Evolutionary conservation across 2,113 vertebrate genomes (phyloP).

Genomic region (Pipa parva): DNA sequence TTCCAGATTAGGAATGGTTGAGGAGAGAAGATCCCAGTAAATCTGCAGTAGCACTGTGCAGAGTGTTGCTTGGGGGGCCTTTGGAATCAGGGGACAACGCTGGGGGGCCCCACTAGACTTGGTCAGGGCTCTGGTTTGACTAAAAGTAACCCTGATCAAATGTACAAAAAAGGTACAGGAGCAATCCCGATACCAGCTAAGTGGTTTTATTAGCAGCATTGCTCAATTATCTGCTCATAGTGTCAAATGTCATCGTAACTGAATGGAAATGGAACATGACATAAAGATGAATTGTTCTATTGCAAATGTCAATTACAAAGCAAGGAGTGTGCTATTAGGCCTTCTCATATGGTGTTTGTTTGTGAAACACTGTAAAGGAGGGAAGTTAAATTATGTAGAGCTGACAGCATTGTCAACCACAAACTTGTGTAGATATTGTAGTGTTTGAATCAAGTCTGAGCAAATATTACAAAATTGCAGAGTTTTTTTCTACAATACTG

Average conservation of each 20-base stretch:
- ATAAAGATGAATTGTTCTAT: constrained; percentile 5
- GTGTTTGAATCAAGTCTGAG: not conserved
- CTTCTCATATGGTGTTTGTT: constrained; percentile 8
- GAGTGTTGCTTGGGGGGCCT: too few relatives aligned
- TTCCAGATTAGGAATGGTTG: too few relatives aligned
- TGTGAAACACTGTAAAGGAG: not conserved
- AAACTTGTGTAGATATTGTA: not conserved
- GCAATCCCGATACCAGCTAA: constrained; percentile 15
- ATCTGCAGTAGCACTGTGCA: too few relatives aligned
- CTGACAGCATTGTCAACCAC: not conserved
- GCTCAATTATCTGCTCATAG: constrained; percentile 36
- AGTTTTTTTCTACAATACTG: too few relatives aligned
- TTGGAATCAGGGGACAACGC: too few relatives aligned
- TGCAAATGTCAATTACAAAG: constrained; percentile 5
- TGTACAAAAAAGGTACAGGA: constrained; percentile 17
- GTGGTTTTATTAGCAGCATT: constrained; percentile 17
- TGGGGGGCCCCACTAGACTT: too few relatives aligned
- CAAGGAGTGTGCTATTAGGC: constrained; percentile 24
- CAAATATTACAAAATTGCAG: not conserved
- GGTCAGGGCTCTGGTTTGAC: too few relatives aligned
- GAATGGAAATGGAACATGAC: constrained; percentile 25
- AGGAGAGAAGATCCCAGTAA: too few relatives aligned
- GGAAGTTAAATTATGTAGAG: not conserved
- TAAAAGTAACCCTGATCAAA: too few relatives aligned
- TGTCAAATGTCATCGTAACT: constrained; percentile 34